Percentiles rank a stretch among this genome's conserved stretches.
Evolutionary conservation across 2,888 invertebrate genomes (phyloP).

Genomic region (Drosophila demipolita): DNA sequence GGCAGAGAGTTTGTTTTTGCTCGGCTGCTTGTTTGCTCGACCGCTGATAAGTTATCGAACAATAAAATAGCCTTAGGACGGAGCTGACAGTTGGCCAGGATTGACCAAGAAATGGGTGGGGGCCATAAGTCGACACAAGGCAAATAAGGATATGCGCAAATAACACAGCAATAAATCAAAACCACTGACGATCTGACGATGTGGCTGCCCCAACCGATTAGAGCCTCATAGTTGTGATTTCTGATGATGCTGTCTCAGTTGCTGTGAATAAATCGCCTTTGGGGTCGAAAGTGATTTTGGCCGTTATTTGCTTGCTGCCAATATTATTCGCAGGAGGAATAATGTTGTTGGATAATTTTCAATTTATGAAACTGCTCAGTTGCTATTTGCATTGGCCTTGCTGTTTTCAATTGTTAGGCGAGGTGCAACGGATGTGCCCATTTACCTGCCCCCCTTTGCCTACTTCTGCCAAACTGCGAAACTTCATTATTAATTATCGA

Average conservation of each 20-base stretch:
- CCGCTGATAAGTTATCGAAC: conserved; percentile 78
- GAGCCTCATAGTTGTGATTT: conserved; percentile 71
- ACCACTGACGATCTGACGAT: conserved; percentile 77
- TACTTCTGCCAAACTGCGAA: conserved; percentile 62
- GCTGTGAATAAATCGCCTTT: conserved; percentile 65
- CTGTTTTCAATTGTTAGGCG: conserved; percentile 40
- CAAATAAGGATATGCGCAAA: conserved; percentile 81
- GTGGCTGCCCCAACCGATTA: conserved; percentile 73
- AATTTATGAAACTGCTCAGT: conserved; percentile 35
- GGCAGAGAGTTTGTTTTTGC: conserved; percentile 46
- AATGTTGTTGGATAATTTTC: conserved; percentile 39
- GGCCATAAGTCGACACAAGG: conserved; percentile 61
- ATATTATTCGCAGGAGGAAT: neutral
- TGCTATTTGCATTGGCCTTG: conserved; percentile 2
- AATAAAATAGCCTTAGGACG: conserved; percentile 74
- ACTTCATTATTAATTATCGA: conserved; percentile 74
- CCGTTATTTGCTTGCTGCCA: conserved; percentile 71
- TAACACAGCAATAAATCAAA: conserved; percentile 80
- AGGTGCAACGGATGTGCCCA: conserved; percentile 62
- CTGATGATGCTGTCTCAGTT: conserved; percentile 19
- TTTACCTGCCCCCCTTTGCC: conserved; percentile 6
- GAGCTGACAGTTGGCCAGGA: conserved; percentile 51
- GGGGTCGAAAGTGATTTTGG: conserved; percentile 79
- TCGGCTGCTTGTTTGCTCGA: conserved; percentile 59
- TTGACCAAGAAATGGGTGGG: conserved; percentile 1